A percentile compares a stretch with the other conserved stretches of the same genome.
Conservation (phyloP, 2,797 vertebrate species). For the Potorous gilbertii region DNA sequence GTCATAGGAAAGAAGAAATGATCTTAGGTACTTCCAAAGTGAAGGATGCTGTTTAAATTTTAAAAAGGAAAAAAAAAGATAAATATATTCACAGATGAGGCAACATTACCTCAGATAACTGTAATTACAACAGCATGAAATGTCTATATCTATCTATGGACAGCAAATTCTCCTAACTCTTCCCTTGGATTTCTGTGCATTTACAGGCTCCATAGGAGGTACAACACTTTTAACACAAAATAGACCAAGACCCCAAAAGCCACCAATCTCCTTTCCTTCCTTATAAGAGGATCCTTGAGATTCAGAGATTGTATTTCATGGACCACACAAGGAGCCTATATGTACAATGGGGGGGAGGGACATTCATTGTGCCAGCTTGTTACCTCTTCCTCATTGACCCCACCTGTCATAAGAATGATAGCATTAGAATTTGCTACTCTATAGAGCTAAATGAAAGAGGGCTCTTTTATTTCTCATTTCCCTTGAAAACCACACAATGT, state of each 20-base stretch:
- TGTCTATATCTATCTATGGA: no score
- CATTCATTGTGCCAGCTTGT: not conserved
- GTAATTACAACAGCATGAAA: not conserved
- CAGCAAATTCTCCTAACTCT: not conserved
- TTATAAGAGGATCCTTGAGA: not conserved
- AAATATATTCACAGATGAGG: conserved; percentile 46
- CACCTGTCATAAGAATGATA: not conserved
- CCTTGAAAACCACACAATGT: conserved; percentile 9
- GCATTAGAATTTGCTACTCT: not conserved
- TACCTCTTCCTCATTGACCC: not conserved
- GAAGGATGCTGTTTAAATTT: conserved; percentile 16
- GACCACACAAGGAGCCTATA: not conserved
- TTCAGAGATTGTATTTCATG: not conserved
- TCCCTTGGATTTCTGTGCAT: conserved; percentile 35
- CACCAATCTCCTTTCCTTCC: not conserved
- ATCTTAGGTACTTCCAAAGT: conserved; percentile 28
- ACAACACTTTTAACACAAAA: conserved; percentile 39
- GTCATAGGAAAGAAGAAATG: not conserved
- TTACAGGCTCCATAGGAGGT: conserved; percentile 59
- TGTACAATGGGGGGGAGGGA: not conserved
- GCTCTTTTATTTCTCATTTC: not conserved
- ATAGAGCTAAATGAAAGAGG: not conserved
- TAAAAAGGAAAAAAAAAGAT: not conserved
- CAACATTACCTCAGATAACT: not conserved
- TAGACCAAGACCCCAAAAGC: conserved; percentile 28